Base-by-base conservation (phyloP, 2,797 vertebrate genomes). In the Betta splendens region DNA sequence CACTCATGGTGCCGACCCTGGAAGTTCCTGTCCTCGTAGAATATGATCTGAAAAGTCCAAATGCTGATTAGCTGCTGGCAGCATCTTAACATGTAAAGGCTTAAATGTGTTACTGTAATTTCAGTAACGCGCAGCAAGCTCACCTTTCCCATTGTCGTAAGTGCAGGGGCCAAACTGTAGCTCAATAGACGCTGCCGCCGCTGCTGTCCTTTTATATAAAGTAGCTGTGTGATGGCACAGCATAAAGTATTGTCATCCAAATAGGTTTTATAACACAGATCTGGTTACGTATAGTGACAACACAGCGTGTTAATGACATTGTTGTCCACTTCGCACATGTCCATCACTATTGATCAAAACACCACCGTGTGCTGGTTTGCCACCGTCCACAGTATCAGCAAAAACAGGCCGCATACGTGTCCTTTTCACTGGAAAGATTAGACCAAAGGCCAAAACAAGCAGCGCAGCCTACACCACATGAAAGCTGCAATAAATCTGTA, bases 181-280 rank as follows among this genome's bases (percentile, higher is more conserved):
- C 64, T 82, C 70, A 71, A 37, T 51, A 44, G 58, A 51, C 5
- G 35, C 64, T 49, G 59, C 29, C 62, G 3, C 47, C 17, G 22
- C 39, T 5, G 23, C 46, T 23, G 57, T 40, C 79, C 86, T 86
- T 89, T 87, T 88, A 86, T 85, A 85, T 83, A 64, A 87, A 81
- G 65, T 78, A 66, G 80, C 60, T 20, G 63, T 77, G 66, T 88
- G 87, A 88, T 89, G 81, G 80, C 83, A 77, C 84, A 88, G 87
- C 87, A 87, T 75, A 88, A 89, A 81, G 85, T 85, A 81, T 89
- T 87, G 79, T 88, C 70, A 79, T 85, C 77, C 82, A 84, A 83
- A 85, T 81, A 16, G 46, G 74, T 81, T 72, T 81, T 65, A 82
- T 84, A 69, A 78, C 47, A 64, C 78, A 75, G 61, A 83, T 79